Evolutionary conservation across 2,888 invertebrate species (phyloP).

Genomic region (Amphimallon solstitiale): DNA sequence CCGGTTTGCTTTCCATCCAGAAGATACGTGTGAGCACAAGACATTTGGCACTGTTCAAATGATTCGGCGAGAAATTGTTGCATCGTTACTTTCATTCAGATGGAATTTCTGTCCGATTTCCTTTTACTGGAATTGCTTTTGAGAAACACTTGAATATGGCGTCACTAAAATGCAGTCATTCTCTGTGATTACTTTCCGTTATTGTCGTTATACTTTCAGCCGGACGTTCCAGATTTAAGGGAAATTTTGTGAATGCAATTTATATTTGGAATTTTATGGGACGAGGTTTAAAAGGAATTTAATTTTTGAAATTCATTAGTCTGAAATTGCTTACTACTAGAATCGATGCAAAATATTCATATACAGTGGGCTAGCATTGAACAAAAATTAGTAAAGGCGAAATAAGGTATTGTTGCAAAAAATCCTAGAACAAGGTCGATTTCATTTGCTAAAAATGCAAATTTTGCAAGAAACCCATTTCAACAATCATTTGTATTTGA

Average conservation of each 20-base stretch:
- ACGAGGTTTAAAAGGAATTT: too few species aligned
- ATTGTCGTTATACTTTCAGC: background rate
- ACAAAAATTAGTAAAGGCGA: too few species aligned
- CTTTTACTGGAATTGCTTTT: slow-evolving; percentile 25
- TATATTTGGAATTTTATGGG: too few species aligned
- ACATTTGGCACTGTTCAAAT: slow-evolving; percentile 23
- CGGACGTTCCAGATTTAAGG: background rate
- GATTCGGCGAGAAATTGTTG: slow-evolving; percentile 20
- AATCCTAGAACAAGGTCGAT: too few species aligned
- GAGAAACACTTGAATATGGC: slow-evolving; percentile 12
- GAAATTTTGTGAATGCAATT: background rate
- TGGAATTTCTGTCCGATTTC: slow-evolving; percentile 21
- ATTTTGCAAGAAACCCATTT: too few species aligned
- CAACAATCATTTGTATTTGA: too few species aligned
- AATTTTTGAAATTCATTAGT: too few species aligned
- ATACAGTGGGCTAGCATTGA: too few species aligned
- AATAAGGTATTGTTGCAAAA: too few species aligned
- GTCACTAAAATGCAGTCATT: background rate
- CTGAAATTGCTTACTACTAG: too few species aligned
- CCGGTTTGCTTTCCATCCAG: slow-evolving; percentile 4
- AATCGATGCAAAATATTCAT: too few species aligned
- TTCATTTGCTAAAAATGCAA: too few species aligned
- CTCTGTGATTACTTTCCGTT: slow-evolving; percentile 2
- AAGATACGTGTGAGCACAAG: background rate
- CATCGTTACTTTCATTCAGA: slow-evolving; percentile 5